Evolutionary conservation across 2,113 vertebrate species (phyloP).

Genomic region (Hippoglossus stenolepis): DNA sequence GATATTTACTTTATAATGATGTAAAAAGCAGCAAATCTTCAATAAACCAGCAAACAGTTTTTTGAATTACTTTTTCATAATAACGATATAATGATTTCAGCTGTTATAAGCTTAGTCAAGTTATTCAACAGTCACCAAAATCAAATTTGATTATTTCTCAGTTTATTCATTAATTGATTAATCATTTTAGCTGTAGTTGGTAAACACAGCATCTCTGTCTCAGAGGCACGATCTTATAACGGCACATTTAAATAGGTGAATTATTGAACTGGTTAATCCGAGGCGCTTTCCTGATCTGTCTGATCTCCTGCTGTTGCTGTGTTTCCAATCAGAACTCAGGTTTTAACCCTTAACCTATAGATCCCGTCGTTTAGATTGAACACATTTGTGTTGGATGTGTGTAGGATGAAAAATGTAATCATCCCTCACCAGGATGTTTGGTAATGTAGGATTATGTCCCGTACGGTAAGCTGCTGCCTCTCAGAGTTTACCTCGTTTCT

Average conservation of each 20-base stretch:
- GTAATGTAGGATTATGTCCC: conserved; percentile 57
- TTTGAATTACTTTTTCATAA: no score
- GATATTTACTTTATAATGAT: no score
- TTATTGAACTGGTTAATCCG: conserved; percentile 67
- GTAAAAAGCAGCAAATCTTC: no score
- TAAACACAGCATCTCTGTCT: conserved; percentile 23
- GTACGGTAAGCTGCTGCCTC: conserved; percentile 39
- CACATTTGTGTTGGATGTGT: conserved; percentile 36
- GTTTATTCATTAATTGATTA: conserved; percentile 16
- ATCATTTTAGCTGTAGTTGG: conserved; percentile 27
- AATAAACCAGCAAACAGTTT: no score
- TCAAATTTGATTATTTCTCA: not conserved
- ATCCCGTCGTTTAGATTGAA: conserved; percentile 7
- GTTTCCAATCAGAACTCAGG: conserved; percentile 46
- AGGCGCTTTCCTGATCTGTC: conserved; percentile 24
- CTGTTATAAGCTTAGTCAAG: no score
- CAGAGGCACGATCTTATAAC: conserved; percentile 37
- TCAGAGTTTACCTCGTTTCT: conserved; percentile 11
- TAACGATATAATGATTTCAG: no score
- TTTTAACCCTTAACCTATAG: conserved; percentile 56
- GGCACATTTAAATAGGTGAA: conserved; percentile 53
- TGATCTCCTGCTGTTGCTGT: conserved; percentile 45
- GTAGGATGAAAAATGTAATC: conserved; percentile 62
- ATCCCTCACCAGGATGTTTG: conserved; percentile 49
- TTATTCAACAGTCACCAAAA: no score